phyloP scores from a whole-genome alignment of 2,888 invertebrate species.

The Baronia brevicornis region DNA sequence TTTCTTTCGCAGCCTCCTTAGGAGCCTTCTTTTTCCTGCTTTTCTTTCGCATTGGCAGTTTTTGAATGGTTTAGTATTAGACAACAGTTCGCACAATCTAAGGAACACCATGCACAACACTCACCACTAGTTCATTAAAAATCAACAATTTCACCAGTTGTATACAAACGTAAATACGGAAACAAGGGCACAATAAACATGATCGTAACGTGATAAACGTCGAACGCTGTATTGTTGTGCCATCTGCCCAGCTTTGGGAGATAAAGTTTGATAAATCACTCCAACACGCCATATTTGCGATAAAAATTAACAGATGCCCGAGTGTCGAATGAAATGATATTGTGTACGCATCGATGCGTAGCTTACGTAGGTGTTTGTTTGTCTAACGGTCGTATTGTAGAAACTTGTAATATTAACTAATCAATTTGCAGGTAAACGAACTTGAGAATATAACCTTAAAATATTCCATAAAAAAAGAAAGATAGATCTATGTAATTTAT shows the following conservation, averaged over 20 bases:
- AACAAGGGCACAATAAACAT: slow-evolving; percentile 27
- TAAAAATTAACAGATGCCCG: slow-evolving; percentile 62
- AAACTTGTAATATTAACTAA: slow-evolving; percentile 30
- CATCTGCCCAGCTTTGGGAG: slow-evolving; percentile 49
- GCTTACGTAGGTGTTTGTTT: slow-evolving; percentile 43
- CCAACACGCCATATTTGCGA: slow-evolving; percentile 50
- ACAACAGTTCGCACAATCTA: slow-evolving; percentile 59
- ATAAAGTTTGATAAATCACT: slow-evolving; percentile 57
- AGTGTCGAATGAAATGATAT: slow-evolving; percentile 34
- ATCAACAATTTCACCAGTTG: slow-evolving; percentile 17
- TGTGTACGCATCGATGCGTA: slow-evolving; percentile 16
- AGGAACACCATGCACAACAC: slow-evolving; percentile 50
- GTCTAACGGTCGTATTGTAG: slow-evolving; percentile 27
- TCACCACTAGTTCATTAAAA: slow-evolving; percentile 1
- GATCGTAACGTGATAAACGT: slow-evolving; percentile 25
- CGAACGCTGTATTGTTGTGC: slow-evolving; percentile 29
- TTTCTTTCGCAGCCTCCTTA: slow-evolving; percentile 46
- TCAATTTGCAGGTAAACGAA: slow-evolving; percentile 31
- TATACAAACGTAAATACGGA: slow-evolving; percentile 29
- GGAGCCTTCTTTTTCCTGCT: slow-evolving; percentile 65
- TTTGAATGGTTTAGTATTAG: slow-evolving; percentile 58
- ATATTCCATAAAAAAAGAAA: too few species aligned
- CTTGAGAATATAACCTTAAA: too few species aligned
- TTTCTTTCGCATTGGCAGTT: slow-evolving; percentile 71
- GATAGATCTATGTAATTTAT: too few species aligned